Evolutionary conservation across 2,797 vertebrate species (phyloP), one percentile per base, ranked within the genome.

Genomic region (Dermochelys coriacea): DNA sequence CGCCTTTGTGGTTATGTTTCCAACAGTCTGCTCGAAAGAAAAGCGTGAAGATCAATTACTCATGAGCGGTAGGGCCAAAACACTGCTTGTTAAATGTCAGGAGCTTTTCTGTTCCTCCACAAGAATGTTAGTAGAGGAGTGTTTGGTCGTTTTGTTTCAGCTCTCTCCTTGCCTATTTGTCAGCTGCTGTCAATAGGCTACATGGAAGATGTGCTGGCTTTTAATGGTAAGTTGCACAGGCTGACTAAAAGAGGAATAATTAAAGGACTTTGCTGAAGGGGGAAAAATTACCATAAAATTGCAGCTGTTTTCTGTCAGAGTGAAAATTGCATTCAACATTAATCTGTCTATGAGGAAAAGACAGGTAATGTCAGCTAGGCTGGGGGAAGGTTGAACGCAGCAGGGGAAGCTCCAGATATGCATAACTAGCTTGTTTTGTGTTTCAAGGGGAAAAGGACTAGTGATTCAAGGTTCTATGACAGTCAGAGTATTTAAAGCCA

Each of bases 401-500:
- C 37, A 10, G 68, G 68, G 68, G 52, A 55, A 55, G 29, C 4
- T 55, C 52, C 29, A 31, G 21, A 29, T 55, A 15, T 3, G 2
- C 19, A 41, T 29, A 45, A 41, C 37, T n/a, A 10, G 1, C 27
- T 23, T 1, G 4, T 68, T 5, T 4, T 19, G 25, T 18, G 31
- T 86, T 52, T 83, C 51, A 77, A 51, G 19, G 64, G 64, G n/a
- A 41, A 71, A 21, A 41, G n/a, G 64, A 23, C 9, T 29, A 59
- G 50, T 54, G 59, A 86, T 50, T 64, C 52, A 81, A 79, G 93
- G 41, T 4, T 19, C 27, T 12, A 81, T 64, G 80, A 50, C n/a
- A 74, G 50, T 3, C 2, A 0, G 0, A 91, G 74, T 15, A 4
- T 50, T 50, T 0, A 0, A 64, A 88, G 82, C 75, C 81, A 31